Evolutionary conservation across 2,113 vertebrate genomes (phyloP), one percentile per base, ranked within the genome.

Genomic region (Pavo muticus): DNA sequence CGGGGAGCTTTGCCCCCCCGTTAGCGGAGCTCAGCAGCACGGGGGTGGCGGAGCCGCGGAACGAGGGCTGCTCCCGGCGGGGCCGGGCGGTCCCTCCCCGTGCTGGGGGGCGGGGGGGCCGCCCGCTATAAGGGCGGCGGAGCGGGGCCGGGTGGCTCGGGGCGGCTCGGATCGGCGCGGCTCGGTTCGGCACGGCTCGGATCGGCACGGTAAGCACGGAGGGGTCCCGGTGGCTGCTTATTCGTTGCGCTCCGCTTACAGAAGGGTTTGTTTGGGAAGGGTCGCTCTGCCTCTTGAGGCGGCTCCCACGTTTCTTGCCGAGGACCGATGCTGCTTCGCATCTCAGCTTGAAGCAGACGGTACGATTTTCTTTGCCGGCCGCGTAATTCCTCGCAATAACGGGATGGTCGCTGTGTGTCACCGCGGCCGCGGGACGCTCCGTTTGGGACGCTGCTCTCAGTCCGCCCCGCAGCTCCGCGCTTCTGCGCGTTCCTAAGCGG

Each of bases 271-370:
- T 59, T 57, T 57, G 56, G 16, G 30, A n/a, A 20, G 30, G 56
- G 56, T n/a, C 56, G 30, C 54, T 56, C 54, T 30, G 54, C 19
- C 32, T 59, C 63, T 25, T 2, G 65, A 7, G 54, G 57, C 5
- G 1, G 32, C 27, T 44, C 37, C 7, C 5, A 3, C 0, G 5
- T 11, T 9, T 17, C 7, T 44, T 32, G 15, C 44, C 14, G 11
- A 9, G 67, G 9, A 2, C 4, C 3, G 42, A 17, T 4, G 32
- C 3, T 21, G 39, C 54, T 48, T 8, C 10, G 4, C 3, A 3
- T 10, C 67, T 5, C 65, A 5, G 61, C 24, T n/a, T 2, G 21
- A 29, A 23, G 2, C 5, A 4, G 35, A 0, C 0, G 5, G 1
- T 1, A 2, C 27, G 2, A 5, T 54, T 17, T 20, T 11, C 24